A percentile compares a stretch with the other conserved stretches of the same genome.
Conservation (phyloP, 2,888 invertebrate species). For the Apotomis betuletana region DNA sequence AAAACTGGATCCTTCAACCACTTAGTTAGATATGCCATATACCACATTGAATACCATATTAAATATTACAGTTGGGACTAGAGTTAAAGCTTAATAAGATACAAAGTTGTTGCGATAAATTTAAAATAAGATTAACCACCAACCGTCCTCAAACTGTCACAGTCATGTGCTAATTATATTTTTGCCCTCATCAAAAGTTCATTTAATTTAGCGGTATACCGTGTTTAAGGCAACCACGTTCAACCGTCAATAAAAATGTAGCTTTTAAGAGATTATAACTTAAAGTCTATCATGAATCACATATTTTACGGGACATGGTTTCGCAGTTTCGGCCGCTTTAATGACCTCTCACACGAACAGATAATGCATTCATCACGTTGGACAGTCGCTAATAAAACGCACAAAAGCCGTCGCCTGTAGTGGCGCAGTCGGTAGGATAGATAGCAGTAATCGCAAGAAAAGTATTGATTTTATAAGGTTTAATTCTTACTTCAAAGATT, state of each 20-base stretch:
- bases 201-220: slow-evolving; percentile 3
- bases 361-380: slow-evolving; percentile 49
- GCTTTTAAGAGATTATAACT: not conserved
- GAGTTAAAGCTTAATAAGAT: no score
- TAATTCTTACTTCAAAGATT: no score
- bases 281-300: not conserved
- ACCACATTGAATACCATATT: no score
- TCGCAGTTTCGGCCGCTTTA: slow-evolving; percentile 33
- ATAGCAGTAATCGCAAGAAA: not conserved
- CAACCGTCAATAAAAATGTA: not conserved
- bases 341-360: slow-evolving; percentile 41
- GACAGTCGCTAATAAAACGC: slow-evolving; percentile 62
- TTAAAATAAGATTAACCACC: no score
- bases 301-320: not conserved
- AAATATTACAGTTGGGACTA: no score
- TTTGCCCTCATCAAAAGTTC: slow-evolving; percentile 15
- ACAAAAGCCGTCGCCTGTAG: slow-evolving; percentile 52
- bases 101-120: no score
- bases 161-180: slow-evolving; percentile 6
- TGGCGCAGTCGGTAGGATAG: slow-evolving; percentile 18
- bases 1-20: no score
- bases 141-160: no score
- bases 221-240: not conserved
- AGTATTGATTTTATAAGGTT: no score
- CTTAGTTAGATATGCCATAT: no score